phyloP scores from a whole-genome alignment of 2,888 invertebrate species.

The Euzetes globulus region DNA sequence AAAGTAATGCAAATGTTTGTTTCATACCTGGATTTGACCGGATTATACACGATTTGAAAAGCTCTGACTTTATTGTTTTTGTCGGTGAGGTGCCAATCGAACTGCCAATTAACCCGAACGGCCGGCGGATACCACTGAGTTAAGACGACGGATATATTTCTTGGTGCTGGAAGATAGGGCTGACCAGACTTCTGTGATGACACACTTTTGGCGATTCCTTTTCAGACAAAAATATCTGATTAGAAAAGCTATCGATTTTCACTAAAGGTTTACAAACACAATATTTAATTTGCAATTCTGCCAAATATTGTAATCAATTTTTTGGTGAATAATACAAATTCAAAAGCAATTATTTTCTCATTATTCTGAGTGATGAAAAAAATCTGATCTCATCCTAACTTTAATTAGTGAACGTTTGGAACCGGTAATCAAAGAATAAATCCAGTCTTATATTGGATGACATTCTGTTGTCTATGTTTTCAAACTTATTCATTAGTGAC shows the following conservation, averaged over 20 bases:
- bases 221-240: not conserved
- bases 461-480: not conserved
- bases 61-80: constrained; percentile 20
- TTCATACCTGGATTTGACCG: constrained; percentile 33
- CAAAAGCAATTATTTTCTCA: too few relatives aligned
- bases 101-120: constrained; percentile 39
- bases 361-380: too few relatives aligned
- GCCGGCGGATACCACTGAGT: constrained; percentile 41
- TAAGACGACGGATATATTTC: constrained; percentile 41
- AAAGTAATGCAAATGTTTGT: not conserved
- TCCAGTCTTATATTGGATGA: not conserved
- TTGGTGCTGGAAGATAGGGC: constrained; percentile 34
- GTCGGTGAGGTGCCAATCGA: constrained; percentile 3
- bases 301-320: too few relatives aligned
- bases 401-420: too few relatives aligned
- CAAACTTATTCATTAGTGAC: not conserved
- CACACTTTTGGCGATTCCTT: constrained; percentile 20
- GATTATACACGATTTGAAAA: constrained; percentile 37
- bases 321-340: too few relatives aligned
- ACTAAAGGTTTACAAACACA: too few relatives aligned
- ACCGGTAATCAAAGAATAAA: too few relatives aligned
- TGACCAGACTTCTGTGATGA: not conserved
- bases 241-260: not conserved
- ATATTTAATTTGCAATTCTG: too few relatives aligned
- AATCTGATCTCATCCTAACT: too few relatives aligned